phyloP scores from a whole-genome alignment of 2,113 vertebrate genomes.

The Dromas ardeola region DNA sequence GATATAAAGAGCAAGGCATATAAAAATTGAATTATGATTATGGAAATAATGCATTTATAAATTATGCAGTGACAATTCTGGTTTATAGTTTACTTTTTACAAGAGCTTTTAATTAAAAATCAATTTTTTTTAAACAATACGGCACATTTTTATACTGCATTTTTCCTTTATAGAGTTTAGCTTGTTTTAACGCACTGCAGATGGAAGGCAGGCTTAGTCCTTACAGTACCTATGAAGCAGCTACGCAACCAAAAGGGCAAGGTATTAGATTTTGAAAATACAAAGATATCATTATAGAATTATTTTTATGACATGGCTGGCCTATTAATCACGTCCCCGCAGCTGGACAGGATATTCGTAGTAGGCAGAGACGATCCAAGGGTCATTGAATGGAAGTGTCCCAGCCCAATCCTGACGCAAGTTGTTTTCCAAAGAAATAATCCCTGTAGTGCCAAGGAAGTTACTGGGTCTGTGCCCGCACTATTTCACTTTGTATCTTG shows the following conservation, averaged over 20 bases:
- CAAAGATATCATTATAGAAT: background rate
- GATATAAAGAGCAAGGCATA: background rate
- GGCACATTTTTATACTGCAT: background rate
- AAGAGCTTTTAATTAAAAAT: background rate
- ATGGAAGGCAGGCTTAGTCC: background rate
- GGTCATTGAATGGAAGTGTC: background rate
- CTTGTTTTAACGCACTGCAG: background rate
- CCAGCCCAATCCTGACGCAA: background rate
- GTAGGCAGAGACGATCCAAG: background rate
- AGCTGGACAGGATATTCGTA: background rate
- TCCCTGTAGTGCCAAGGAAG: background rate
- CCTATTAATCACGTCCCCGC: background rate
- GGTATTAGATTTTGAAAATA: background rate
- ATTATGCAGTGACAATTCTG: background rate
- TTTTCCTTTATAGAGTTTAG: background rate
- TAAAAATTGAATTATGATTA: background rate
- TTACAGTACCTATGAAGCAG: background rate
- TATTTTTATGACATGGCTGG: background rate
- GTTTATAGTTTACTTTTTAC: background rate
- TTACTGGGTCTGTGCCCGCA: background rate
- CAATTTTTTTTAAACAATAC: background rate
- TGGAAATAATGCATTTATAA: background rate
- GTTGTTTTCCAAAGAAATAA: background rate
- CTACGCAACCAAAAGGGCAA: conserved; percentile 7
- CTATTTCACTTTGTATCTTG: background rate